A percentile compares a stretch with the other conserved stretches of the same genome.
These are phyloP conservation scores for Drosophila nr. perissopoda DNA, from an alignment of 2,888 invertebrate genomes.

Conservation along the genomic window DNA sequence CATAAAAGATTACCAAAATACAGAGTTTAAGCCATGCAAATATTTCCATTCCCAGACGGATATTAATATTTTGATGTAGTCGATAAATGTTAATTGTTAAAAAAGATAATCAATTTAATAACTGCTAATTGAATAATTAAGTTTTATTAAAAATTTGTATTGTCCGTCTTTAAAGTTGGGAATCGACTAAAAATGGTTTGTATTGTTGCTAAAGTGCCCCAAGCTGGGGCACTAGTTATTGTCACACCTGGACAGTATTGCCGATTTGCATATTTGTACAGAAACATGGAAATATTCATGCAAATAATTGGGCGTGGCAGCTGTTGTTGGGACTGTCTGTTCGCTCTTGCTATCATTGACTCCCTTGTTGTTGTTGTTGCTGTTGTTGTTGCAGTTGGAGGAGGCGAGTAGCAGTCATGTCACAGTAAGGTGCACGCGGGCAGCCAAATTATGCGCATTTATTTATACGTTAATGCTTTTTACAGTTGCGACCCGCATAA, in stretches of 20 bases:
- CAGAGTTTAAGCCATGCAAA: not conserved
- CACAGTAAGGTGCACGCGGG: constrained; percentile 66
- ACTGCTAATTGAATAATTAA: not conserved
- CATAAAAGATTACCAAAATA: not conserved
- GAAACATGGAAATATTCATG: constrained; percentile 57
- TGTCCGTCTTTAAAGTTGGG: not conserved
- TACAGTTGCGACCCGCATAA: constrained; percentile 61
- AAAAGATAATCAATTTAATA: not conserved
- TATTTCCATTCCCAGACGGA: no score
- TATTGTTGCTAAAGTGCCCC: constrained; percentile 7
- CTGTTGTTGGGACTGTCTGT: constrained; percentile 2
- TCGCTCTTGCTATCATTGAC: constrained; percentile 38
- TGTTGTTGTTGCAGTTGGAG: constrained; percentile 13
- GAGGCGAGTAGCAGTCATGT: constrained; percentile 46
- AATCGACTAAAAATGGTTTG: not conserved
- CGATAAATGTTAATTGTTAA: not conserved
- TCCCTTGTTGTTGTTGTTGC: constrained; percentile 4
- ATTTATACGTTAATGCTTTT: constrained; percentile 56
- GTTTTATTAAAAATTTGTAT: not conserved
- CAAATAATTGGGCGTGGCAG: constrained; percentile 60
- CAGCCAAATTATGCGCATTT: constrained; percentile 74
- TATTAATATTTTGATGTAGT: not conserved
- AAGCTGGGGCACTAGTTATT: constrained; percentile 37
- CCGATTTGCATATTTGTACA: constrained; percentile 52
- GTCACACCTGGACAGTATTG: constrained; percentile 55